Conservation (phyloP, 2,888 invertebrate genomes). For the Scaptomyza flava region DNA sequence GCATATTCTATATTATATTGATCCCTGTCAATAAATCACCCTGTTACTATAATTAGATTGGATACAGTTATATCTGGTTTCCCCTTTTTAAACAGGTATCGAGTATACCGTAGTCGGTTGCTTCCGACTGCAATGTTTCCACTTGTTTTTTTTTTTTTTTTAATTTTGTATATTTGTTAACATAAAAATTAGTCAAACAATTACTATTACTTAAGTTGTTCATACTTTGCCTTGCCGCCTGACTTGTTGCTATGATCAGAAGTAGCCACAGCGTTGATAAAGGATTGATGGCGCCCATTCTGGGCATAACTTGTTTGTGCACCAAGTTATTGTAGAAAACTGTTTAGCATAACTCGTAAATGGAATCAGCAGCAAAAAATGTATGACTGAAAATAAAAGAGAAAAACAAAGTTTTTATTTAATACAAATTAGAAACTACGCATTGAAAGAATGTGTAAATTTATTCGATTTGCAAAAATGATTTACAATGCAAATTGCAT, state of each 20-base stretch:
- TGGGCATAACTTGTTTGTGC: constrained; percentile 42
- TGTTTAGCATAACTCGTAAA: constrained; percentile 21
- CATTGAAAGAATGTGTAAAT: background rate
- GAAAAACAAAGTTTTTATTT: background rate
- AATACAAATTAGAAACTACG: background rate
- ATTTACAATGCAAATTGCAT: constrained; percentile 27
- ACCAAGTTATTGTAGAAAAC: constrained; percentile 4
- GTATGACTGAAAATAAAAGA: constrained; percentile 23
- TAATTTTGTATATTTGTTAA: background rate
- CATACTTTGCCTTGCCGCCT: constrained; percentile 72
- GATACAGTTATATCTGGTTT: too few species aligned
- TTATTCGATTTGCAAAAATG: constrained; percentile 1
- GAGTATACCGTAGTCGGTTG: too few species aligned
- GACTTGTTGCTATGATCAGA: constrained; percentile 44
- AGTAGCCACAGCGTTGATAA: constrained; percentile 44
- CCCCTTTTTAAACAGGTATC: too few species aligned
- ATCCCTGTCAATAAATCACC: too few species aligned
- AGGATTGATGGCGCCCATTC: constrained; percentile 51
- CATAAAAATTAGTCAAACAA: background rate
- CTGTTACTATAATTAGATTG: too few species aligned
- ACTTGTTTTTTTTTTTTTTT: too few species aligned
- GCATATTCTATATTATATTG: too few species aligned
- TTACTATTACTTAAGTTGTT: too few species aligned
- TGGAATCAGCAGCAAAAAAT: constrained; percentile 2
- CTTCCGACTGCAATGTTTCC: too few species aligned